phyloP scores from a whole-genome alignment of 2,797 vertebrate species.

The Cirrhinus molitorella region DNA sequence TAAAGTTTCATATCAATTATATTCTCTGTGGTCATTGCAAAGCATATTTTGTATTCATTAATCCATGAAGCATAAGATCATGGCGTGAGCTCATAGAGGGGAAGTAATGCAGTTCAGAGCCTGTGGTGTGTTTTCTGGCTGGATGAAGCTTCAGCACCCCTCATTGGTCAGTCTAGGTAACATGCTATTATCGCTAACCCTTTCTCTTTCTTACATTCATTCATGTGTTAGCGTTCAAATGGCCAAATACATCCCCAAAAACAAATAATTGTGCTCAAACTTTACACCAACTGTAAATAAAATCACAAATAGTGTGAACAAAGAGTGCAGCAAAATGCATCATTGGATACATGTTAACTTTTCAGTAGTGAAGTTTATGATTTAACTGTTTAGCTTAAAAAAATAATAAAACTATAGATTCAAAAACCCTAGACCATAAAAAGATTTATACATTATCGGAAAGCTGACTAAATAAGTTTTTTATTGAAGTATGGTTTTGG shows the following conservation, averaged over 20 bases:
- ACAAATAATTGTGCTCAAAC: background rate
- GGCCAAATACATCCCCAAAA: background rate
- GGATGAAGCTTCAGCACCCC: conserved; percentile 53
- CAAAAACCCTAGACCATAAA: too few relatives aligned
- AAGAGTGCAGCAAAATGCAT: background rate
- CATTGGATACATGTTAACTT: too few relatives aligned
- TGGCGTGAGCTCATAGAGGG: background rate
- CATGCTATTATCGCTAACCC: background rate
- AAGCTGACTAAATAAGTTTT: too few relatives aligned
- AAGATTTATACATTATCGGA: too few relatives aligned
- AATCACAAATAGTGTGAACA: background rate
- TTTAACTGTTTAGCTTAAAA: background rate
- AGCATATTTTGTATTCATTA: background rate
- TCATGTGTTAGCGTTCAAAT: background rate
- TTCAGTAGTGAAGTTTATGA: background rate
- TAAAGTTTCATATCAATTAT: background rate
- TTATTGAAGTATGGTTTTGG: too few relatives aligned
- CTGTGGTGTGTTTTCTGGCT: background rate
- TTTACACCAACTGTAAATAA: background rate
- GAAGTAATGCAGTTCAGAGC: background rate
- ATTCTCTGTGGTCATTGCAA: background rate
- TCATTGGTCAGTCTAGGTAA: conserved; percentile 41
- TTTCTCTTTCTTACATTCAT: background rate
- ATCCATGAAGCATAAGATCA: conserved; percentile 14
- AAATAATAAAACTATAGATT: background rate